Percentiles rank a stretch among this genome's conserved stretches.
These are phyloP conservation scores for Ptychoptera albimana DNA, from an alignment of 2,888 invertebrate genomes.

Conservation along the genomic window DNA sequence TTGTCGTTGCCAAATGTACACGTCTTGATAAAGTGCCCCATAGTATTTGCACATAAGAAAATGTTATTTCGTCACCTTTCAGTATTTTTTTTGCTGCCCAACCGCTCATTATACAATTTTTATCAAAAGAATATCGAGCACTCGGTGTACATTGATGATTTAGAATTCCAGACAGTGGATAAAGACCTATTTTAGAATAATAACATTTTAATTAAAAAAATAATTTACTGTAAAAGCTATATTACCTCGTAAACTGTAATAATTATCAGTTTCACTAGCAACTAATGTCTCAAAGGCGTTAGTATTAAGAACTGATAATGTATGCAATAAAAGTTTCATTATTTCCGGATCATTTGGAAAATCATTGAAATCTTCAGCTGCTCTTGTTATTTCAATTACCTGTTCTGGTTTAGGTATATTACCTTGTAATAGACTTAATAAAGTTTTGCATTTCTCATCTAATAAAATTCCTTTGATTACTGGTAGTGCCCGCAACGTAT, in stretches of 20 bases:
- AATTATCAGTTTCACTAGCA: conserved; percentile 19
- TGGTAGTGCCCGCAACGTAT: conserved; percentile 23
- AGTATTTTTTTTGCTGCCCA: conserved; percentile 41
- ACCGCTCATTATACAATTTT: conserved; percentile 41
- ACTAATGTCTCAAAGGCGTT: conserved; percentile 28
- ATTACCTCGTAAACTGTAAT: conserved; percentile 36
- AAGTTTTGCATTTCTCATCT: conserved; percentile 19
- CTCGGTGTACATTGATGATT: conserved; percentile 60
- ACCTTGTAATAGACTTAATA: conserved; percentile 27
- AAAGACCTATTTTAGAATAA: conserved; percentile 29
- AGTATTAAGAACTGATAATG: conserved; percentile 28
- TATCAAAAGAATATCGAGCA: conserved; percentile 49
- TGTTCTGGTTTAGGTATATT: conserved; percentile 22
- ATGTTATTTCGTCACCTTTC: conserved; percentile 50
- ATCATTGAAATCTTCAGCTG: conserved; percentile 24
- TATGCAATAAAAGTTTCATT: conserved; percentile 23
- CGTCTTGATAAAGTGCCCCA: conserved; percentile 53
- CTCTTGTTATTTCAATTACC: conserved; percentile 24
- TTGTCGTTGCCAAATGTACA: conserved; percentile 43
- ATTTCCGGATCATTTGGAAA: conserved; percentile 25
- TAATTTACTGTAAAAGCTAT: too few species aligned
- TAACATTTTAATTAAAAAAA: too few species aligned
- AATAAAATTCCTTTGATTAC: conserved; percentile 25
- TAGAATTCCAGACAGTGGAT: conserved; percentile 50
- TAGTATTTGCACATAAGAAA: conserved; percentile 54